Evolutionary conservation across 2,113 vertebrate genomes (phyloP), one percentile per base, ranked within the genome.

Genomic region (Rhinichthys klamathensis): DNA sequence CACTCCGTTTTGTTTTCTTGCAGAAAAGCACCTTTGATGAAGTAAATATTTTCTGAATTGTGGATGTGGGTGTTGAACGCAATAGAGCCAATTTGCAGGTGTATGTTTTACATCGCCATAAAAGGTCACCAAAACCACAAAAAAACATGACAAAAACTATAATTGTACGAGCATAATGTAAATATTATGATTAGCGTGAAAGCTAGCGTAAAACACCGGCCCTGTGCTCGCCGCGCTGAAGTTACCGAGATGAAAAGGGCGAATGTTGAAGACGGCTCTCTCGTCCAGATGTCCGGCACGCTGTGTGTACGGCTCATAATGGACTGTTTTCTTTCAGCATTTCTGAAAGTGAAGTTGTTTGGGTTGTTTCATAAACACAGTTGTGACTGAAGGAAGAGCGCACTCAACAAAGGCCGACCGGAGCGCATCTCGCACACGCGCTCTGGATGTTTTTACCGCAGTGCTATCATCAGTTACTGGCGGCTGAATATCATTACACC

Each of bases 111-210:
- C 80, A 72, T 88, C 27, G 35, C 90, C 88, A 88, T 87, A 90
- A 88, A 91, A 88, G 90, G 89, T 60, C 73, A 79, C 76, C 21
- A 58, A 72, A 84, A 87, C 76, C 82, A 83, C 84, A 30, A 35
- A 82, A 74, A 75, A 84, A 82, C 15, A 75, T 74, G 86, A 90
- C 91, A 90, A 87, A 88, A 87, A 82, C 85, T 85, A 89, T 80
- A 87, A 92, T 91, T 91, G 88, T 88, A 90, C 84, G 86, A 87
- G 83, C 82, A 65, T 56, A 83, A 46, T 65, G 61, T 92, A 92
- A 91, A 92, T 92, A 90, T 91, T 92, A 89, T 90, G 88, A 90
- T 81, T 88, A 30, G 21, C 41, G 61, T 82, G 25, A 84, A 82
- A 75, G 88, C 82, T 72, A 75, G 87, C 70, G 80, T 90, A 89